Base-by-base conservation (phyloP, 1,140 invertebrate species). In the Eufriesea mexicana region DNA sequence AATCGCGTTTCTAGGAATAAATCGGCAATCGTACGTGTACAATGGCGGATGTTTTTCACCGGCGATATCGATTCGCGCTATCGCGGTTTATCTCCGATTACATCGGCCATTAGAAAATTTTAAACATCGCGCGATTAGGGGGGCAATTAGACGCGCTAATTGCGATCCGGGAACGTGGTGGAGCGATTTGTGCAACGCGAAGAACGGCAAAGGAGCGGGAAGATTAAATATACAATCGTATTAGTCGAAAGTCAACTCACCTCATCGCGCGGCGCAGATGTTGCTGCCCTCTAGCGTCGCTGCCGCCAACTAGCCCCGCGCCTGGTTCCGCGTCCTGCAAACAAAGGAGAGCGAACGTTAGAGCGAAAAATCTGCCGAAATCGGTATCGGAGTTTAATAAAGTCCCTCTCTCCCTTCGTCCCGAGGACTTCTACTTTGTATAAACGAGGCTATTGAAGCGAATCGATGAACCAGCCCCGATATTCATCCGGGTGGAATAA, bases 351-450 rank as follows among this genome's bases (percentile, higher is more conserved):
- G 2, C 9, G 10, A 18, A 45, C 20, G 5, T 20, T 16, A 25
- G 6, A 28, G 47, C 59, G 51, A 57, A 49, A 25, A 49, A 61
- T 18, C 12, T 9, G 7, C 5, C 14, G 8, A 35, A 47, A 49
- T 10, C n/a, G 5, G 2, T 2, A 12, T 18, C 10, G 12, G 5
- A 20, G n/a, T 20, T 47, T 16, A 14, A 64, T 47, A 0, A 16
- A 14, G 47, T 12, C 25, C 54, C 5, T 55, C 59, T 5, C 23
- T 83, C 35, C 35, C 1, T 4, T 4, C 35, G n/a, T 47, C 20
- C 57, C 16, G 62, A n/a, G 79, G 64, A 70, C 71, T 81, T 84
- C 77, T 86, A 92, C 90, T 92, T 92, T 92, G 91, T 92, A 92
- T 89, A 90, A 92, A 90, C 80, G 84, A 82, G 55, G 55, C 83